phyloP scores from a whole-genome alignment of 2,797 vertebrate species.

The Lutjanus argentimaculatus region DNA sequence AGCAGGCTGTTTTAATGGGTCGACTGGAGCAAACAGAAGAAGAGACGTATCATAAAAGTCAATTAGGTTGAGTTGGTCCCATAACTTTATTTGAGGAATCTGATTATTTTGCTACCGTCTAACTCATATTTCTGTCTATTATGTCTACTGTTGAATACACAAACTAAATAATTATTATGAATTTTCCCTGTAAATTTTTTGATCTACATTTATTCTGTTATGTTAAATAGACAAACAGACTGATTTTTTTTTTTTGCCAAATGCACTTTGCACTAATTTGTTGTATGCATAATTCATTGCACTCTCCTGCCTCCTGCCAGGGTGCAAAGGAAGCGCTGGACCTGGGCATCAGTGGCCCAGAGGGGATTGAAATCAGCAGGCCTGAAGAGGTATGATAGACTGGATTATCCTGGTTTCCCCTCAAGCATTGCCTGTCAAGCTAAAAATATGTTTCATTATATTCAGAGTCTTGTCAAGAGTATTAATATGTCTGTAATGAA shows the following conservation, averaged over 20 bases:
- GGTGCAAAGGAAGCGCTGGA: conserved; percentile 95
- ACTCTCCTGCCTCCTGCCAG: conserved; percentile 73
- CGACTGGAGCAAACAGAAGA: no score
- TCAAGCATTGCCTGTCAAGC: background rate
- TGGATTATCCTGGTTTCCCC: background rate
- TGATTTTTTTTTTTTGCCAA: background rate
- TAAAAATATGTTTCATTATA: background rate
- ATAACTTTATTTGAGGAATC: no score
- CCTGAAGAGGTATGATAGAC: conserved; percentile 92
- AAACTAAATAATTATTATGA: background rate
- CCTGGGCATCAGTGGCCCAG: conserved; percentile 95
- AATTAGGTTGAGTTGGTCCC: no score
- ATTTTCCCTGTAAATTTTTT: background rate
- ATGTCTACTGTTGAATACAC: background rate
- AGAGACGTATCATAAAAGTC: no score
- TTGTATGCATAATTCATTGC: background rate
- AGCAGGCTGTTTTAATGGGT: no score
- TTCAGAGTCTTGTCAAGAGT: background rate
- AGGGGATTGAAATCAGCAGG: conserved; percentile 97
- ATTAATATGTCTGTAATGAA: conserved; percentile 1
- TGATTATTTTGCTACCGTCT: background rate
- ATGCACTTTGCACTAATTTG: background rate
- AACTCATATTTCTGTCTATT: background rate
- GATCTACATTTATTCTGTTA: background rate
- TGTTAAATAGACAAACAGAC: background rate